phyloP scores from a whole-genome alignment of 2,113 vertebrate genomes.

The Pseudonaja textilis region DNA sequence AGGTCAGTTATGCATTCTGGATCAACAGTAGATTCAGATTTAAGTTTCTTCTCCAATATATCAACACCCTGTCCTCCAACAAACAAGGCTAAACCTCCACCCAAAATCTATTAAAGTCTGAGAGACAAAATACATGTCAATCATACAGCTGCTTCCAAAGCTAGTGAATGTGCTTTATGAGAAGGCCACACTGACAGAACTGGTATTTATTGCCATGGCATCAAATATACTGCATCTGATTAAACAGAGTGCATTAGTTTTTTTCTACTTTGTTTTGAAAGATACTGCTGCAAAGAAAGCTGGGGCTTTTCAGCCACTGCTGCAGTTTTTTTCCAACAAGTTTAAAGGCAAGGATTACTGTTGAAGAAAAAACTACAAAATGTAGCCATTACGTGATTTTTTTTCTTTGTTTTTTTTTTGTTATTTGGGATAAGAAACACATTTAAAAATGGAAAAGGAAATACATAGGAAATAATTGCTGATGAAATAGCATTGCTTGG shows the following conservation, averaged over 20 bases:
- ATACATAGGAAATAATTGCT: conserved; percentile 39
- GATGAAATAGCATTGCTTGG: conserved; percentile 60
- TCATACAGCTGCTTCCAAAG: background rate
- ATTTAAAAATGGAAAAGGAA: conserved; percentile 53
- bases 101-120: background rate
- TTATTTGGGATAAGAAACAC: conserved; percentile 34
- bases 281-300: background rate
- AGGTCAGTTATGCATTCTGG: background rate
- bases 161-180: background rate
- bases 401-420: background rate
- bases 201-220: accelerated
- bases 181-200: accelerated
- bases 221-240: accelerated
- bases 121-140: conserved; percentile 5
- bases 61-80: background rate
- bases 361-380: background rate
- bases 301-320: accelerated
- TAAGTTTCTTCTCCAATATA: background rate
- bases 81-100: background rate
- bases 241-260: accelerated
- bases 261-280: accelerated
- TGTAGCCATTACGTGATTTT: background rate
- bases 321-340: accelerated
- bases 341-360: background rate
- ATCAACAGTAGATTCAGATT: background rate